phyloP scores from a whole-genome alignment of 1,140 invertebrate genomes.

The Caenorhabditis latens region DNA sequence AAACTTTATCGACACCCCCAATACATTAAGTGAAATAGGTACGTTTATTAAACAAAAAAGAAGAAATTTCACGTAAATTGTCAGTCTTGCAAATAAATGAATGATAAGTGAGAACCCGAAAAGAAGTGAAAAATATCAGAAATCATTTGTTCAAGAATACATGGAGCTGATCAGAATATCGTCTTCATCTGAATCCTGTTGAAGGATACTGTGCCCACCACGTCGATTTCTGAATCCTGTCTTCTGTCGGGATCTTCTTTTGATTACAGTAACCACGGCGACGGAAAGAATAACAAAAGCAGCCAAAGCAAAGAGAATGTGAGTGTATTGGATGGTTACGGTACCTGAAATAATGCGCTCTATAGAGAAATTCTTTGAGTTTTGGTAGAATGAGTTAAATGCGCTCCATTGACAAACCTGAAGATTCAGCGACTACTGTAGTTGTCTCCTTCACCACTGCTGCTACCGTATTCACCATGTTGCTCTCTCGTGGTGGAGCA shows the following conservation, averaged over 20 bases:
- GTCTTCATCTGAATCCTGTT: constrained; percentile 64
- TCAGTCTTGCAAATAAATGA: too few relatives aligned
- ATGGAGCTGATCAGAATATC: constrained; percentile 67
- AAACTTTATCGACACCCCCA: too few relatives aligned
- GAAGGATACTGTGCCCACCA: constrained; percentile 22
- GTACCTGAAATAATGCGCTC: neutral
- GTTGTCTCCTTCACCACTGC: constrained; percentile 9
- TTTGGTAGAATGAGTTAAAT: too few relatives aligned
- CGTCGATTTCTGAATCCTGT: constrained; percentile 52
- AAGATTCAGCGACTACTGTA: neutral
- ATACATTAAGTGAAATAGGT: too few relatives aligned
- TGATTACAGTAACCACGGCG: constrained; percentile 46
- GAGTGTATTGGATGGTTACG: constrained; percentile 43
- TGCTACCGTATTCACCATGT: neutral
- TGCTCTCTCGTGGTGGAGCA: neutral
- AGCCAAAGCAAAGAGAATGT: constrained; percentile 41
- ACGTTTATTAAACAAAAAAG: too few relatives aligned
- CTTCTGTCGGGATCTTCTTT: constrained; percentile 44
- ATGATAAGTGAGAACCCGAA: neutral
- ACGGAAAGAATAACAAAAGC: constrained; percentile 51
- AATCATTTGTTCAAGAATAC: constrained; percentile 61
- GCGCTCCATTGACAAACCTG: constrained; percentile 10
- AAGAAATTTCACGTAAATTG: too few relatives aligned
- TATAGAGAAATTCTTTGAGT: too few relatives aligned
- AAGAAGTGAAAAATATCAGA: neutral